phyloP scores from a whole-genome alignment of 2,888 invertebrate genomes.

The Dynastes tityus region DNA sequence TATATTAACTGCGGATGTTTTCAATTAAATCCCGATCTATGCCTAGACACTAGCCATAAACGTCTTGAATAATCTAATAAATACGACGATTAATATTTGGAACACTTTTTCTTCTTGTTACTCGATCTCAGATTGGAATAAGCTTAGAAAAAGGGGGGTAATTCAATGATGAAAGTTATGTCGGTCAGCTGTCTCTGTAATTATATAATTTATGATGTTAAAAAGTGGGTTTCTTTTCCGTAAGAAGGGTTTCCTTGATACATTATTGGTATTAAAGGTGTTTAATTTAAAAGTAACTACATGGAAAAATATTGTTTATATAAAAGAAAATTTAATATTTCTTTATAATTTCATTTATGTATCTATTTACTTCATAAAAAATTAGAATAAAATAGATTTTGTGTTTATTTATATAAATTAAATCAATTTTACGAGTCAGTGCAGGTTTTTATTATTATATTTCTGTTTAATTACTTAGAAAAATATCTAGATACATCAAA shows the following conservation, averaged over 20 bases:
- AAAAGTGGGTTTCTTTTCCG: conserved; percentile 14
- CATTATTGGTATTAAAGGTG: not conserved
- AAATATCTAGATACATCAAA: no score
- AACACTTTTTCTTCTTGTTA: not conserved
- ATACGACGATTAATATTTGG: not conserved
- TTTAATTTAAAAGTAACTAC: not conserved
- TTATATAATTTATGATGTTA: conserved; percentile 23
- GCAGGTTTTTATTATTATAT: no score
- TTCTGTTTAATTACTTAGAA: no score
- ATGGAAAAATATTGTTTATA: not conserved
- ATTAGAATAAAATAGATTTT: no score
- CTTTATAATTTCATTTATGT: no score
- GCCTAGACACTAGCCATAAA: not conserved
- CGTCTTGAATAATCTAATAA: not conserved
- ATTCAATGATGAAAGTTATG: conserved; percentile 24
- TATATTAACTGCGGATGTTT: not conserved
- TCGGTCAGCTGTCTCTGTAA: conserved; percentile 11
- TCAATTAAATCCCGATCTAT: not conserved
- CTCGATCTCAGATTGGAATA: not conserved
- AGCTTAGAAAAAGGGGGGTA: not conserved
- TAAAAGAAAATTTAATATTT: not conserved
- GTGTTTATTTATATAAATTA: no score
- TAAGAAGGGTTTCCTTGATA: not conserved
- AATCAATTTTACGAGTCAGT: no score
- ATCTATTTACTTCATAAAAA: no score